Evolutionary conservation across 2,797 vertebrate species (phyloP).

Genomic region (Fratercula arctica): DNA sequence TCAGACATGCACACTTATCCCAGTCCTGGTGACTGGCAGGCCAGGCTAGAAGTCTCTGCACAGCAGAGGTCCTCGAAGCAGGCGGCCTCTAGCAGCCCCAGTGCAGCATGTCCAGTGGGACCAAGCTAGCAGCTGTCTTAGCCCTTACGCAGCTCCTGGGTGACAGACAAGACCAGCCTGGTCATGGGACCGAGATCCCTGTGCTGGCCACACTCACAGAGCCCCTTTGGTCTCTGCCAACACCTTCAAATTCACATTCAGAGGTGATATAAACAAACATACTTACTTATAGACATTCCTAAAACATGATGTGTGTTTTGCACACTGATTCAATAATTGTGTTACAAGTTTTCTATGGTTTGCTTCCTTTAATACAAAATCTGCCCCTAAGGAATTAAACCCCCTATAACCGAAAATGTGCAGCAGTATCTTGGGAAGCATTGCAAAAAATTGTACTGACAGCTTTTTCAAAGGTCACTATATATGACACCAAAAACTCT

Average conservation of each 20-base stretch:
- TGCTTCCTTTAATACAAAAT: neutral
- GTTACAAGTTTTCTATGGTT: neutral
- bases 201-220: accelerated
- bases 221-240: neutral
- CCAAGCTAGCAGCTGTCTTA: neutral
- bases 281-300: neutral
- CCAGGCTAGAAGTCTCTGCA: neutral
- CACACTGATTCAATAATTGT: neutral
- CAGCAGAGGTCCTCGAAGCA: too few species aligned
- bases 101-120: neutral
- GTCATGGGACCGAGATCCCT: neutral
- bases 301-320: neutral
- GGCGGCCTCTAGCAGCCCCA: neutral
- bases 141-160: neutral
- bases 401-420: neutral
- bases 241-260: neutral
- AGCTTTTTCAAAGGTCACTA: neutral
- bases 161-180: neutral
- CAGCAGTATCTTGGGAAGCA: neutral
- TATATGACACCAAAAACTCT: neutral
- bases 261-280: neutral
- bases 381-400: neutral
- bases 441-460: neutral
- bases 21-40: neutral
- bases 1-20: neutral